Percentiles rank a stretch among this genome's conserved stretches.
These are phyloP conservation scores for Monochamus alternatus DNA, from an alignment of 2,888 invertebrate species.

Conservation along the genomic window DNA sequence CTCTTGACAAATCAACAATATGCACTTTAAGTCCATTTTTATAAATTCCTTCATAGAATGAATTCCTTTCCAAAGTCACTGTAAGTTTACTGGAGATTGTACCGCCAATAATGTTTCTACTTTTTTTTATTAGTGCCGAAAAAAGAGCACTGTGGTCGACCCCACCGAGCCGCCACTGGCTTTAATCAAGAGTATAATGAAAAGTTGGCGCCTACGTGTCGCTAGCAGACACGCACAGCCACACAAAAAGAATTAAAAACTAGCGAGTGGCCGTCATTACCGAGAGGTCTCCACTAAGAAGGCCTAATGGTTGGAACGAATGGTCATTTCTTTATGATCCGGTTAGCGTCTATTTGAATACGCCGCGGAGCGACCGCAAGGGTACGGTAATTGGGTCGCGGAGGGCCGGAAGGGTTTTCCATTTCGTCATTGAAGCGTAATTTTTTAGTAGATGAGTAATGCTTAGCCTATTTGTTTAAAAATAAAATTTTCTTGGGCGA, in stretches of 20 bases:
- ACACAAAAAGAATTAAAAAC: constrained; percentile 68
- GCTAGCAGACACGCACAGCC: constrained; percentile 68
- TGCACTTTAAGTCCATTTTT: too few species aligned
- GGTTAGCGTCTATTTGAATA: constrained; percentile 30
- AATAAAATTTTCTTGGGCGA: too few species aligned
- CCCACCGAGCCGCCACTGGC: constrained; percentile 50
- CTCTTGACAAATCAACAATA: too few species aligned
- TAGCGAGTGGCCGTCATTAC: constrained; percentile 65
- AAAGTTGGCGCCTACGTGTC: constrained; percentile 70
- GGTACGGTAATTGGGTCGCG: background rate
- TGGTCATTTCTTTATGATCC: constrained; percentile 52
- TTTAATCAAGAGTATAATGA: constrained; percentile 70
- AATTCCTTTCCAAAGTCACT: too few species aligned
- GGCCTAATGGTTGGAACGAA: constrained; percentile 62
- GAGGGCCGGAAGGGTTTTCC: background rate
- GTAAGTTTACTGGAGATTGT: too few species aligned
- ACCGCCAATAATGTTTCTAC: too few species aligned
- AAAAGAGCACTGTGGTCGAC: constrained; percentile 16
- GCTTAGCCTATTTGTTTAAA: too few species aligned
- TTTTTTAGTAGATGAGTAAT: too few species aligned
- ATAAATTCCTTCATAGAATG: too few species aligned
- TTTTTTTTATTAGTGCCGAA: background rate
- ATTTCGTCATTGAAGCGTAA: background rate
- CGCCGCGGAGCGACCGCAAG: background rate
- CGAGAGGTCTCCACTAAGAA: constrained; percentile 49